A percentile compares a stretch with the other conserved stretches of the same genome.
These are phyloP conservation scores for Yasuhikotakia modesta DNA, from an alignment of 2,797 vertebrate genomes.

Conservation along the genomic window DNA sequence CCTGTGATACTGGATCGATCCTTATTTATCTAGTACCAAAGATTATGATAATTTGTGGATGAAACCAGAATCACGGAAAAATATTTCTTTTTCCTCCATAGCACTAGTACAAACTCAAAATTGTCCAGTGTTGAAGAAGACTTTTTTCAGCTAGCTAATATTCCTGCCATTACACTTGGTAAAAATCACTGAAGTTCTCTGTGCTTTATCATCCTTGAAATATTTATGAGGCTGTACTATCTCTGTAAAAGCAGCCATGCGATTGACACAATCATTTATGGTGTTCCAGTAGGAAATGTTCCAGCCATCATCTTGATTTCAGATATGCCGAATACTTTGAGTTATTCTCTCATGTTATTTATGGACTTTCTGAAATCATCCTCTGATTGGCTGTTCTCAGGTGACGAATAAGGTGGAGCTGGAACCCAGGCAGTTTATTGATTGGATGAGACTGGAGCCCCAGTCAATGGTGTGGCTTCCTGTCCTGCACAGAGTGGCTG, in stretches of 20 bases:
- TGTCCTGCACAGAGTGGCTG: constrained; percentile 92
- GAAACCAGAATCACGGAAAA: neutral
- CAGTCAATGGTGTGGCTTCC: constrained; percentile 99
- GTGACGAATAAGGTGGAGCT: constrained; percentile 93
- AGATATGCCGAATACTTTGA: neutral
- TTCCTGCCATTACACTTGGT: neutral
- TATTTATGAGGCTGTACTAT: constrained; percentile 35
- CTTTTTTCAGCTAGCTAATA: neutral
- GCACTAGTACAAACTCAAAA: neutral
- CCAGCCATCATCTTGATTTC: constrained; percentile 5
- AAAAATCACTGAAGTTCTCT: neutral
- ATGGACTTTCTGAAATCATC: neutral
- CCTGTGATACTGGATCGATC: neutral
- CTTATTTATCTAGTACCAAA: neutral
- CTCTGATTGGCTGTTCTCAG: constrained; percentile 67
- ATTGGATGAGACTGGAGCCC: constrained; percentile 96
- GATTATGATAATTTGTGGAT: neutral
- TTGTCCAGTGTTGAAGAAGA: neutral
- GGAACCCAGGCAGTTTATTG: constrained; percentile 89
- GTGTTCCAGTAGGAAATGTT: neutral
- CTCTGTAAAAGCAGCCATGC: constrained; percentile 28
- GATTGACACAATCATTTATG: constrained; percentile 18
- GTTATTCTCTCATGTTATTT: neutral
- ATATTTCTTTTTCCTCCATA: neutral
- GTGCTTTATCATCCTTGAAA: neutral